Evolutionary conservation across 2,888 invertebrate genomes (phyloP), one percentile per base, ranked within the genome.

Genomic region (Mellilla xanthometata): DNA sequence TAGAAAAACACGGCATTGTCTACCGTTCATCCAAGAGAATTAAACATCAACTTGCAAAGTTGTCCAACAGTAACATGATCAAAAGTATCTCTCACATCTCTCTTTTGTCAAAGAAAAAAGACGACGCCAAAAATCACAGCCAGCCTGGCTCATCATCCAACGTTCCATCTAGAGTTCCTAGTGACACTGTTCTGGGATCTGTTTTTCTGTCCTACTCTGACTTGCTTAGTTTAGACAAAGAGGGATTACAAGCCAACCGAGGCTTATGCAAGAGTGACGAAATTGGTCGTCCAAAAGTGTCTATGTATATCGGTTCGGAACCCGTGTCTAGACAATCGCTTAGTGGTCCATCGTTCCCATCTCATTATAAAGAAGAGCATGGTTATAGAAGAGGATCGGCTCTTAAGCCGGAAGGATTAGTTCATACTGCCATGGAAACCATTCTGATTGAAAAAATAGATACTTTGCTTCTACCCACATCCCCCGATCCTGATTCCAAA

Each of bases 391-490:
- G 72, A 54, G 52, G 66, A 22, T 38, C 38, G 9, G 54, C 67
- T 12, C 58, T 81, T 1, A 87, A 84, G 55, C 69, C 83, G 0
- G 71, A 78, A 1, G 83, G 90, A 5, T 56, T 91, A 32, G 62
- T 91, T 30, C 88, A 89, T 39, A 90, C 90, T 11, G 92, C 91
- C 12, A 88, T 91, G 79, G 89, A 90, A 63, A 91, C 91, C 28
- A 91, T 92, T 44, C 75, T 91, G 6, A 82, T 91, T 51, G 91
- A 92, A 53, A 90, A 84, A 72, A 89, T 91, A 1, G 90, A 87
- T 35, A 76, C 79, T 26, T 54, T 88, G 27, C 70, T 89, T 39
- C 60, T 87, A 52, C 84, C 87, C 1, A 70, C 87, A 12, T 78
- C 83, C 13, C 85, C 88, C 9, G 79, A 80, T 43, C 66, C 68